Evolutionary conservation across 1,140 invertebrate species (phyloP).

Genomic region (Drosophila sp.): DNA sequence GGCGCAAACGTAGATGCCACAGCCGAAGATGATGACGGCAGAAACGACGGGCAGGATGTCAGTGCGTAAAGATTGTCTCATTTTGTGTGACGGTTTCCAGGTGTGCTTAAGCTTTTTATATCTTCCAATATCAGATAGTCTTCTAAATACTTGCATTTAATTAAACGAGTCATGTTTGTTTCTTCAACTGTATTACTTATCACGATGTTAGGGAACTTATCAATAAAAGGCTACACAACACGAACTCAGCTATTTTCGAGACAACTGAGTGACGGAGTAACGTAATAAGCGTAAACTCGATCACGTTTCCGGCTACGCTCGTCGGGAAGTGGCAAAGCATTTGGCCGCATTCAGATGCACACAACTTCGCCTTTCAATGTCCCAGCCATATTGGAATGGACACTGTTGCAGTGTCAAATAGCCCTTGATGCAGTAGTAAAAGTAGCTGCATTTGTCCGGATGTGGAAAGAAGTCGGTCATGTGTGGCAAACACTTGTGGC

Average conservation of each 20-base stretch:
- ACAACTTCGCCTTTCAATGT: slow-evolving; percentile 70
- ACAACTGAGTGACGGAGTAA: neutral
- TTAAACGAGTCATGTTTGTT: slow-evolving; percentile 62
- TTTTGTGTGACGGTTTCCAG: slow-evolving; percentile 42
- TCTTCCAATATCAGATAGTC: slow-evolving; percentile 24
- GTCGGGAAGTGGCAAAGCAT: slow-evolving; percentile 63
- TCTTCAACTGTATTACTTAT: slow-evolving; percentile 50
- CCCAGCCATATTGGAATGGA: slow-evolving; percentile 81
- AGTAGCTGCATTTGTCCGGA: slow-evolving; percentile 79
- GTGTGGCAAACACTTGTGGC: slow-evolving; percentile 72
- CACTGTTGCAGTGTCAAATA: slow-evolving; percentile 79
- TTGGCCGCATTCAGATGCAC: slow-evolving; percentile 74
- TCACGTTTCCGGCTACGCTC: slow-evolving; percentile 49
- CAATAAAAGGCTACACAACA: slow-evolving; percentile 51
- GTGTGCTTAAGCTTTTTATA: slow-evolving; percentile 70
- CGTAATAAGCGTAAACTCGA: slow-evolving; percentile 1
- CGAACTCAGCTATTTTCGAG: slow-evolving; percentile 27
- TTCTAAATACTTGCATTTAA: slow-evolving; percentile 75
- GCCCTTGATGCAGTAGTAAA: slow-evolving; percentile 81
- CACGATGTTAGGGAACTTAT: slow-evolving; percentile 58
- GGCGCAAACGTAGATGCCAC: slow-evolving; percentile 8
- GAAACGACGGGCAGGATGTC: slow-evolving; percentile 37
- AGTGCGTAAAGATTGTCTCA: slow-evolving; percentile 49
- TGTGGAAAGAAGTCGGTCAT: slow-evolving; percentile 81
- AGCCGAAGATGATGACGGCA: slow-evolving; percentile 6